phyloP scores from a whole-genome alignment of 2,797 vertebrate genomes.

The Brachyalestes nurse region DNA sequence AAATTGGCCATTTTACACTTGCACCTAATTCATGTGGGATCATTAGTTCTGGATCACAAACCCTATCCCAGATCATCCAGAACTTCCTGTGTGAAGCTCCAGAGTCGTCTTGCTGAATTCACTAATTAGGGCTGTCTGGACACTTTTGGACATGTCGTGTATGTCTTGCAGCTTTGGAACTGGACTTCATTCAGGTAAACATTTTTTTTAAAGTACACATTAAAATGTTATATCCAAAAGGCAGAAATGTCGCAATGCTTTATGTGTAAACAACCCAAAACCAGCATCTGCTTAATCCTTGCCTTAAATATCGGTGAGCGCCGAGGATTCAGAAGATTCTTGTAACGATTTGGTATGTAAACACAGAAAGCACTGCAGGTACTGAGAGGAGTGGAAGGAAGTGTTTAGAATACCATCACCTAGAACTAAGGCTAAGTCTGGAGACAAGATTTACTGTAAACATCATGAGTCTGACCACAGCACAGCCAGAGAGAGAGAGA shows the following conservation, averaged over 20 bases:
- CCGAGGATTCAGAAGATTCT: neutral
- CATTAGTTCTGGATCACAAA: too few relatives aligned
- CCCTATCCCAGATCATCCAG: too few relatives aligned
- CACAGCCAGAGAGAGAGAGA: neutral
- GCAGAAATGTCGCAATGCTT: neutral
- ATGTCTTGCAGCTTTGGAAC: neutral
- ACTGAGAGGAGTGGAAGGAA: neutral
- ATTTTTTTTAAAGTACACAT: neutral
- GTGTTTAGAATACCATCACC: neutral
- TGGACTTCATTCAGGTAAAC: too few relatives aligned
- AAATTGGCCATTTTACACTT: too few relatives aligned
- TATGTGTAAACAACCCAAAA: neutral
- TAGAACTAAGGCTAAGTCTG: neutral
- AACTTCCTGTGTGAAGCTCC: too few relatives aligned
- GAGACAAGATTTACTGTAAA: slow-evolving; percentile 14
- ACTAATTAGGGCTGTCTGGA: neutral
- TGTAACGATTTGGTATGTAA: slow-evolving; percentile 8
- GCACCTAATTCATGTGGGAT: too few relatives aligned
- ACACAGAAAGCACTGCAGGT: slow-evolving; percentile 8
- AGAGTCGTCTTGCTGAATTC: neutral
- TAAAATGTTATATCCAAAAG: neutral
- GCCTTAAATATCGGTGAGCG: neutral
- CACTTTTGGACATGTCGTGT: neutral
- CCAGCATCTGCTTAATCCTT: neutral
- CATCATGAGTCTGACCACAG: neutral